Evolutionary conservation across 2,797 vertebrate species (phyloP).

Genomic region (Lophius americanus): DNA sequence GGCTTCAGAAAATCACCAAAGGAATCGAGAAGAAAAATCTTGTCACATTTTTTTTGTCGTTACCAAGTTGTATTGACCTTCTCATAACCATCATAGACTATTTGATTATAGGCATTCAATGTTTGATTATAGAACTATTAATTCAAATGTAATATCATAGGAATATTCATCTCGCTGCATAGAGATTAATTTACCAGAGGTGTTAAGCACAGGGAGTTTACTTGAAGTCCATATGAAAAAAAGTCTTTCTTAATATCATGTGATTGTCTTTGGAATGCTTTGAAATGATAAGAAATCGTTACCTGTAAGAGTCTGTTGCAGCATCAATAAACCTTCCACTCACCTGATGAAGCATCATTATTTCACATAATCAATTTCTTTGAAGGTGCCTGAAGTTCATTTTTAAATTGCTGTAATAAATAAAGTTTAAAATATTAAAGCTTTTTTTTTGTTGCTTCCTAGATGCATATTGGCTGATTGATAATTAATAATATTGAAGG

Average conservation of each 20-base stretch:
- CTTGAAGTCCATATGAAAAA: background rate
- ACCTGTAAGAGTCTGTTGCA: slow-evolving; percentile 2
- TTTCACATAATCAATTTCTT: slow-evolving; percentile 79
- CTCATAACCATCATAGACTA: no score
- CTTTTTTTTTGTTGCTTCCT: slow-evolving; percentile 28
- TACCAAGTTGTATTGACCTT: no score
- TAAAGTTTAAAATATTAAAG: slow-evolving; percentile 59
- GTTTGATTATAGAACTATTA: no score
- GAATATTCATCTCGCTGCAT: no score
- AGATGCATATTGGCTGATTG: background rate
- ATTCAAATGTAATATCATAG: no score
- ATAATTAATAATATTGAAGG: no score
- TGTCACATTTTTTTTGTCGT: no score
- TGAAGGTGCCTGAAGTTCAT: slow-evolving; percentile 48
- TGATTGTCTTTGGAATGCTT: background rate
- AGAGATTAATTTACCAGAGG: background rate
- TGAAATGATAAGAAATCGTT: slow-evolving; percentile 1
- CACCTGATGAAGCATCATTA: slow-evolving; percentile 87
- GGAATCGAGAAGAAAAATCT: no score
- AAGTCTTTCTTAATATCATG: background rate
- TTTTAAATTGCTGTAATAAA: slow-evolving; percentile 44
- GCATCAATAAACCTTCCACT: slow-evolving; percentile 56
- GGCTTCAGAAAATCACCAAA: no score
- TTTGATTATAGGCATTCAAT: no score
- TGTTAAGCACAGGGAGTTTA: background rate